Conservation (phyloP, 2,113 vertebrate species). For the Speoplatyrhinus poulsoni region DNA sequence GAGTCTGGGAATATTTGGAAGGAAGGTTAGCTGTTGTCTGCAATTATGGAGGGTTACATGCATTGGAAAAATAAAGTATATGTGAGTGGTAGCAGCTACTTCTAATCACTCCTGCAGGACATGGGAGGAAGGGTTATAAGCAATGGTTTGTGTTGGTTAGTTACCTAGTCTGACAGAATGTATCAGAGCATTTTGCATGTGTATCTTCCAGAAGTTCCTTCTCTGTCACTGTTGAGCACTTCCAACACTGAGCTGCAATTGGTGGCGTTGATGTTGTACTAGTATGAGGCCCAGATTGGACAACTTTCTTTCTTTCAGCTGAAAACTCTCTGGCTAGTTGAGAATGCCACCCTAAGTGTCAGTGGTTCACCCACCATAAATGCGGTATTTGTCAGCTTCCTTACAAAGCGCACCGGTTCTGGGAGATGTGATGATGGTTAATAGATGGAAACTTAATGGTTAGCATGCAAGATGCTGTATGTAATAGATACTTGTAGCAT, state of each 20-base stretch:
- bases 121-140: not conserved
- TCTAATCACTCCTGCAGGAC: constrained; percentile 13
- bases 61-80: not conserved
- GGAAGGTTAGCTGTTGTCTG: constrained; percentile 3
- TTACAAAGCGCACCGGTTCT: constrained; percentile 2
- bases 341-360: not conserved
- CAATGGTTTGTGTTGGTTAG: constrained; percentile 4
- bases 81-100: constrained; percentile 3
- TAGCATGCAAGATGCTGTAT: too few relatives aligned
- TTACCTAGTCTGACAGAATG: constrained; percentile 47
- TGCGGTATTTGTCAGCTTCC: not conserved
- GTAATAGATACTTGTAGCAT: not conserved
- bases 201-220: constrained; percentile 20
- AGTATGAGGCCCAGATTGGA: constrained; percentile 2
- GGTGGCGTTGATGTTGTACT: not conserved
- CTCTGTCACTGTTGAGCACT: constrained; percentile 6
- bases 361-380: constrained; percentile 1
- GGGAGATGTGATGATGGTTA: not conserved
- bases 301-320: not conserved
- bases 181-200: constrained; percentile 39
- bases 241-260: not conserved
- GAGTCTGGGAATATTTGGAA: not conserved
- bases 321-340: not conserved
- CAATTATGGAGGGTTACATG: not conserved
- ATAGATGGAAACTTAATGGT: not conserved